Evolutionary conservation across 2,888 invertebrate genomes (phyloP).

Genomic region (Acronicta psi): DNA sequence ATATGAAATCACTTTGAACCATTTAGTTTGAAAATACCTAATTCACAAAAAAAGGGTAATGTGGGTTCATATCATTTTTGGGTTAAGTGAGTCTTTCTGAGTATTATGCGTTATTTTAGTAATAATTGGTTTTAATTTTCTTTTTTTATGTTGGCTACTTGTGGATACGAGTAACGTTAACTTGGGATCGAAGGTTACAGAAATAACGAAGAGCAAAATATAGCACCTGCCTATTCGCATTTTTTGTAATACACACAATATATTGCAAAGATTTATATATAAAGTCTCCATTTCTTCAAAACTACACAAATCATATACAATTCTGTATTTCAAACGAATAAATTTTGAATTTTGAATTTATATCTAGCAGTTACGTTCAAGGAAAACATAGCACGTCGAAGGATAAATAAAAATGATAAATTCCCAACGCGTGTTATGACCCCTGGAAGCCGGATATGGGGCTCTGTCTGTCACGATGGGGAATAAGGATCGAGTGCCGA

Average conservation of each 20-base stretch:
- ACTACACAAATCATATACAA: background rate
- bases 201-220: background rate
- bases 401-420: conserved; percentile 55
- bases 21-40: conserved; percentile 66
- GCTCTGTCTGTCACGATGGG: conserved; percentile 40
- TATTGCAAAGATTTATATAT: too few species aligned
- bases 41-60: conserved; percentile 52
- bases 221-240: too few species aligned
- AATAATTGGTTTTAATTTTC: conserved; percentile 2
- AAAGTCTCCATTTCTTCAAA: background rate
- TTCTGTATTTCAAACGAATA: background rate
- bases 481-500: conserved; percentile 32
- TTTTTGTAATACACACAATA: too few species aligned
- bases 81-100: conserved; percentile 7
- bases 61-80: conserved; percentile 31
- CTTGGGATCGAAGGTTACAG: background rate
- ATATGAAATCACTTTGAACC: conserved; percentile 78
- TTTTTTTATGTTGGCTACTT: conserved; percentile 12
- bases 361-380: conserved; percentile 26
- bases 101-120: conserved; percentile 18
- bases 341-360: conserved; percentile 38
- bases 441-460: conserved; percentile 28
- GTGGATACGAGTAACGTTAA: background rate
- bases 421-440: conserved; percentile 51
- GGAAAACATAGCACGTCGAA: conserved; percentile 51